These are phyloP conservation scores for Erannis defoliaria DNA, from an alignment of 2,888 invertebrate species.

Conservation along the genomic window DNA sequence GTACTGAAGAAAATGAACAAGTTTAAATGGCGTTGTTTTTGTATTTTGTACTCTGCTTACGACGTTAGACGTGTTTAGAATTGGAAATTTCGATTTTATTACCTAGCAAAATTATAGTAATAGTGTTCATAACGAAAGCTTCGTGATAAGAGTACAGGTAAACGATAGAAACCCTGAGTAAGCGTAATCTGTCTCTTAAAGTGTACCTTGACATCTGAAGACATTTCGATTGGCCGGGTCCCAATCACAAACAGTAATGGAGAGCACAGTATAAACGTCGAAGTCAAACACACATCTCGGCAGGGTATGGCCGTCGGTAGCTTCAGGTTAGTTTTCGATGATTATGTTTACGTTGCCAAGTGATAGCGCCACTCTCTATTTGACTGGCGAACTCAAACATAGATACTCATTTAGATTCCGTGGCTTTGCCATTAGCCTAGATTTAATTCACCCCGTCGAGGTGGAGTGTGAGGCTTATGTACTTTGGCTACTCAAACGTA, in stretches of 20 bases:
- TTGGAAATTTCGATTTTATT: not conserved
- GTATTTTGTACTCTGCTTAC: constrained; percentile 9
- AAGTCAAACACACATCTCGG: constrained; percentile 58
- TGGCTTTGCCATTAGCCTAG: constrained; percentile 20
- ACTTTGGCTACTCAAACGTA: not conserved
- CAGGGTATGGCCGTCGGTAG: constrained; percentile 52
- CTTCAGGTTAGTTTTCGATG: constrained; percentile 65
- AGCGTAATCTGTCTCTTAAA: not conserved
- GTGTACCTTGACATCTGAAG: constrained; percentile 21
- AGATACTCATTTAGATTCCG: constrained; percentile 46
- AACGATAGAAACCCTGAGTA: constrained; percentile 34
- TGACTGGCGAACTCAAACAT: constrained; percentile 59
- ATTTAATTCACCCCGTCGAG: not conserved
- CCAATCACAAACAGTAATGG: constrained; percentile 49
- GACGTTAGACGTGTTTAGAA: constrained; percentile 3
- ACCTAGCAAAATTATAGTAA: not conserved
- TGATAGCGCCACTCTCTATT: constrained; percentile 63
- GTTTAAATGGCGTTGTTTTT: constrained; percentile 50
- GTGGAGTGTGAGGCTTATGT: not conserved
- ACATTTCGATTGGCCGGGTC: constrained; percentile 41
- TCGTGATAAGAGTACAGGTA: constrained; percentile 20
- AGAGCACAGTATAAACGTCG: constrained; percentile 47
- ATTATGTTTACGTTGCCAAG: constrained; percentile 69
- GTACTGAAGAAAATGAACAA: constrained; percentile 52
- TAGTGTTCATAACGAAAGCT: not conserved